Evolutionary conservation across 2,113 vertebrate genomes (phyloP).

Genomic region (Syngnathus typhle): DNA sequence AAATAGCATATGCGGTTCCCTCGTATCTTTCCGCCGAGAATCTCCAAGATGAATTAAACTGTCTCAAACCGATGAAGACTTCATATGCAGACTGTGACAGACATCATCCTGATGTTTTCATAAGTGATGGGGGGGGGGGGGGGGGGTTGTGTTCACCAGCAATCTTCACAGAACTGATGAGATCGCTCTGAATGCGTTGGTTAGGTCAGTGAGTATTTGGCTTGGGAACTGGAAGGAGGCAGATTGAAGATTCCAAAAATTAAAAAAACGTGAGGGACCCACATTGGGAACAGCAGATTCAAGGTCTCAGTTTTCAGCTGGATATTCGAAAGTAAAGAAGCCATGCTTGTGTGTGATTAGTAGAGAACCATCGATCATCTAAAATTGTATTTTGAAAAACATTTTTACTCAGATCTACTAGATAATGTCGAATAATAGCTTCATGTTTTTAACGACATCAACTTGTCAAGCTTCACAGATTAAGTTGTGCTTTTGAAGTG

Average conservation of each 20-base stretch:
- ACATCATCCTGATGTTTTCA: background rate
- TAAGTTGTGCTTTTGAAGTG: background rate
- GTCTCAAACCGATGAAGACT: constrained; percentile 19
- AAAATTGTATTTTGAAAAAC: background rate
- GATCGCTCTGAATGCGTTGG: background rate
- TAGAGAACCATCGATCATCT: background rate
- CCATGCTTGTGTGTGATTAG: background rate
- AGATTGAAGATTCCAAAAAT: background rate
- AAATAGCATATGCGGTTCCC: constrained; percentile 24
- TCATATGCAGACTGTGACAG: background rate
- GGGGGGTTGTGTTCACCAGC: background rate
- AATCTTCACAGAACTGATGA: background rate
- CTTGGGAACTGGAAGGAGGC: too few species aligned
- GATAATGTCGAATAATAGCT: background rate
- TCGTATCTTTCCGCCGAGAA: constrained; percentile 2
- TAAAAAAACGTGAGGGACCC: background rate
- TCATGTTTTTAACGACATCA: background rate
- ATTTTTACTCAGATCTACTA: background rate
- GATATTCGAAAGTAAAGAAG: background rate
- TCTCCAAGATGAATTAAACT: constrained; percentile 36
- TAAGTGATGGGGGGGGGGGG: background rate
- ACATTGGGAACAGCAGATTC: background rate
- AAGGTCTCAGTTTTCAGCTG: background rate
- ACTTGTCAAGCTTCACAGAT: background rate
- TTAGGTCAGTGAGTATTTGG: background rate